Base-by-base conservation (phyloP, 2,797 vertebrate species). In the Calcarius lapponicus region DNA sequence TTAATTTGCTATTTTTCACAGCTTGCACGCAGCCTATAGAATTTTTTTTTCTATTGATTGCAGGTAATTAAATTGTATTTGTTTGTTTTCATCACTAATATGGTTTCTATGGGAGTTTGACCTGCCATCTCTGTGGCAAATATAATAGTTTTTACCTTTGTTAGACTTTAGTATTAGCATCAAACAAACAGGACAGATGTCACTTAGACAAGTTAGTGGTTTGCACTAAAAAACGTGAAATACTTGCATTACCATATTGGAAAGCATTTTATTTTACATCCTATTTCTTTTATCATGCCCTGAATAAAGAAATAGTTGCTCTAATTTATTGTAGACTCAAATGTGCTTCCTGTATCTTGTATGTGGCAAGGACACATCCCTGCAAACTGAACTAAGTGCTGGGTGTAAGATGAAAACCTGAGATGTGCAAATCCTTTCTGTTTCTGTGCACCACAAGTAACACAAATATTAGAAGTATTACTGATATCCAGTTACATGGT, bases 61-160 rank as follows among this genome's bases (percentile, higher is more conserved):
- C 29, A 94, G 84, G 78, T 96, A 97, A 97, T 96, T 97, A 96
- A 96, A 97, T 91, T 95, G 60, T 90, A 93, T 97, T 97, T 96
- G 31, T 93, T 91, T 83, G 80, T 67, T 90, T 95, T 79, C 38
- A 79, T 90, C 76, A 82, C 69, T 88, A 92, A 95, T 81, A 56
- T 81, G 43, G 42, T 56, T 93, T 65, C 71, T 78, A 29, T 76
- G 65, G 90, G 75, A 88, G 36, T 50, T 18, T 92, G 79, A 86
- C 75, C 58, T 42, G 62, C 67, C 71, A 64, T 94, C 42, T 93
- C 58, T n/a, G 57, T 80, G 65, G 81, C 65, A 92, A 86, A 91
- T 88, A 50, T n/a, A 67, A 31, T 10, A 70, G 20, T 31, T 28
- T 95, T 90, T 80, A 70, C 31, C 42, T 88, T 53, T 34, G 3